Base-by-base conservation (phyloP, 1,140 invertebrate species). In the Papilio dardanus region DNA sequence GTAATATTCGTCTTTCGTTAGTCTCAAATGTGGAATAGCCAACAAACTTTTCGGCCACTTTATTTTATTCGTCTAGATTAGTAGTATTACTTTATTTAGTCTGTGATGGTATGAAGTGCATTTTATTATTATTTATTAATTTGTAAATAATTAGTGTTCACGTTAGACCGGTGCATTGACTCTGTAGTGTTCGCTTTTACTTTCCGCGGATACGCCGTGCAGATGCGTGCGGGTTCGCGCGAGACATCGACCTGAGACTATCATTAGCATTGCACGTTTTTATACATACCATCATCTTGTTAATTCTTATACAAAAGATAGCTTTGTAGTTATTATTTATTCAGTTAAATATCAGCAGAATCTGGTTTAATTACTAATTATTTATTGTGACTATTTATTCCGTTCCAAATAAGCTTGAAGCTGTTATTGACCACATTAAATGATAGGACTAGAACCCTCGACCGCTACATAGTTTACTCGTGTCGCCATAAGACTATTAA, bases 181-280 rank as follows among this genome's bases (percentile, higher is more conserved):
- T 84, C 74, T 80, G 21, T 2, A 74, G 58, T 79, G 69, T 86
- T 83, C 87, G 89, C 89, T 92, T 89, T 91, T 91, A 91, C 89
- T 92, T 92, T 92, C 89, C 81, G 82, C 76, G 75, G 83, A 83
- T 80, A 81, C 83, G 80, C 82, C 85, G 80, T 79, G 77, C 69
- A 65, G 37, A 62, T 30, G 24, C 33, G 37, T 40, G 37, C 68
- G 37, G 24, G 68, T 71, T 71, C 68, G 37, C 37, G 24, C 37
- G 7, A 71, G 35, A 71, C 68, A 50, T 30, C 68, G 68, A 71
- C 68, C 68, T 30, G 40, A 5, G 24, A 21, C 37, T n/a, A 28
- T 37, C 31, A 35, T 69, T 69, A 69, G 19, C 14, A 62, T 30
- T 62, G 67, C 65, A 67, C 35, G 5, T 42, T 42, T 69, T 68